Evolutionary conservation across 2,888 invertebrate genomes (phyloP).

Genomic region (Dolichomitus sp.): DNA sequence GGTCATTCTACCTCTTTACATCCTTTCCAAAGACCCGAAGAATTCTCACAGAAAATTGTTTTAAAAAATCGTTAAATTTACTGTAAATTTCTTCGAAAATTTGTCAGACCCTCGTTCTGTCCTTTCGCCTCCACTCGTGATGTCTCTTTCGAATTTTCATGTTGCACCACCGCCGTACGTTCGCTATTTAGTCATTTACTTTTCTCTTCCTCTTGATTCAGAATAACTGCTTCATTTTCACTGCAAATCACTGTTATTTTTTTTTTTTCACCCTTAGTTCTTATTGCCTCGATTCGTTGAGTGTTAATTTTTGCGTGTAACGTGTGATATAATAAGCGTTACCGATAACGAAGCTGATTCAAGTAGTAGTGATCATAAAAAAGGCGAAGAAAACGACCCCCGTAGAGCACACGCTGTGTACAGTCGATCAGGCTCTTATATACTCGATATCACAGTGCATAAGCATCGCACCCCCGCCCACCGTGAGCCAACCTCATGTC

Average conservation of each 20-base stretch:
- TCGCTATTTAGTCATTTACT: background rate
- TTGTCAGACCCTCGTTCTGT: constrained; percentile 70
- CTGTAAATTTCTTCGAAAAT: background rate
- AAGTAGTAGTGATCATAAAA: background rate
- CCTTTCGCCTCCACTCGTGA: constrained; percentile 72
- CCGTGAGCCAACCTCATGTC: constrained; percentile 14
- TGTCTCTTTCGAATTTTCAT: constrained; percentile 79
- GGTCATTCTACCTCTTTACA: constrained; percentile 45
- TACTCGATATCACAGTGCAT: constrained; percentile 42
- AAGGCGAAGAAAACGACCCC: background rate
- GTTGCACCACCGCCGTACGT: constrained; percentile 25
- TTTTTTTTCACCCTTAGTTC: background rate
- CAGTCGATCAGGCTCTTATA: constrained; percentile 35
- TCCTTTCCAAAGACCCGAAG: background rate
- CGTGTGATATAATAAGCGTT: constrained; percentile 1
- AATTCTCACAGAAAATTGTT: background rate
- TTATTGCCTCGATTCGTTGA: background rate
- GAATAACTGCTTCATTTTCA: background rate
- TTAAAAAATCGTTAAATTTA: background rate
- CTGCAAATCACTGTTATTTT: background rate
- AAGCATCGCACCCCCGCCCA: constrained; percentile 37
- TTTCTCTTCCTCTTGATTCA: background rate
- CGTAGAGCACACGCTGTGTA: constrained; percentile 17
- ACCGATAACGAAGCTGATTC: constrained; percentile 10
- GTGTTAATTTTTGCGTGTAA: background rate